Evolutionary conservation across 2,888 invertebrate species (phyloP).

Genomic region (Pteria penguin): DNA sequence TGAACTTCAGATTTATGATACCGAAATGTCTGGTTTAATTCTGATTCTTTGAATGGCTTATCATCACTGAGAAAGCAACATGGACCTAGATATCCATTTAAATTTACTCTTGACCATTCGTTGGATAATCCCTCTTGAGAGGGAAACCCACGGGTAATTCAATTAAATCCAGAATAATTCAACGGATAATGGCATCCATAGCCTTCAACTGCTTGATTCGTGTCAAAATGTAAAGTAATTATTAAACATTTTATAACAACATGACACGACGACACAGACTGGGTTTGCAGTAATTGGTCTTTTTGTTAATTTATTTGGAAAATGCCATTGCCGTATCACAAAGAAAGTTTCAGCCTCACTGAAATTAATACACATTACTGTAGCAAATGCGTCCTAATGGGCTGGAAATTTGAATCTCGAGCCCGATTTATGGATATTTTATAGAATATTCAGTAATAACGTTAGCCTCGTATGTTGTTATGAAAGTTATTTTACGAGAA

Average conservation of each 20-base stretch:
- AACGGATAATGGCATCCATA: too few species aligned
- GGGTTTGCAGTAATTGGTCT: background rate
- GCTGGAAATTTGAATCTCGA: background rate
- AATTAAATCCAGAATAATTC: too few species aligned
- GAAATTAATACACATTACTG: background rate
- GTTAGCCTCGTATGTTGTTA: background rate
- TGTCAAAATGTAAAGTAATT: too few species aligned
- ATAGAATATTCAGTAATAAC: background rate
- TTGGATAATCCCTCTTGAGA: too few species aligned
- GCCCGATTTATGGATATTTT: background rate
- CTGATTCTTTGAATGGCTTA: too few species aligned
- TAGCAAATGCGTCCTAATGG: background rate
- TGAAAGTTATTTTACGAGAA: background rate
- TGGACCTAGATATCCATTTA: too few species aligned
- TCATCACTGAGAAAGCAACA: too few species aligned
- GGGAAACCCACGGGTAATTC: too few species aligned
- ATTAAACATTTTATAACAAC: background rate
- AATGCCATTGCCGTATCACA: background rate
- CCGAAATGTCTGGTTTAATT: too few species aligned
- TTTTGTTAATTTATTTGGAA: background rate
- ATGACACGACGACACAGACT: background rate
- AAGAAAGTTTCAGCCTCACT: background rate
- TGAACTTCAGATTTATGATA: too few species aligned
- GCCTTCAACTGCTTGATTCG: too few species aligned
- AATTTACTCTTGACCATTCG: too few species aligned